Evolutionary conservation across 1,140 invertebrate species (phyloP).

Genomic region (Hylyphantes graminicola): DNA sequence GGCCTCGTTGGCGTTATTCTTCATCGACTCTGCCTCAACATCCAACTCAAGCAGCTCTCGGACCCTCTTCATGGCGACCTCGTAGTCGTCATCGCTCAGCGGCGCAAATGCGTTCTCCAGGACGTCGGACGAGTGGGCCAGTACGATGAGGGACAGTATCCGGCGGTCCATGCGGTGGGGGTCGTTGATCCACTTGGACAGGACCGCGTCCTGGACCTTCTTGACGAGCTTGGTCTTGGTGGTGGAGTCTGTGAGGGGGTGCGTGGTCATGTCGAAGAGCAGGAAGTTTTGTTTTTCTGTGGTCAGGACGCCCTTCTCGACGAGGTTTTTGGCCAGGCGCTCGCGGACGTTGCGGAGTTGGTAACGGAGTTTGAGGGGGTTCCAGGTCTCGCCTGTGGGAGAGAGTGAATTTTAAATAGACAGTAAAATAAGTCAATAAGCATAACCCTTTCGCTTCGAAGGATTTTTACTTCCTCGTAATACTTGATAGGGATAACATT

Average conservation of each 20-base stretch:
- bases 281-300: slow-evolving; percentile 99
- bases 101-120: slow-evolving; percentile 99
- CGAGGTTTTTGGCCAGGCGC: slow-evolving; percentile 98
- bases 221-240: slow-evolving; percentile 98
- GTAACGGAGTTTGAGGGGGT: slow-evolving; percentile 97
- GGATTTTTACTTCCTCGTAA: too few relatives aligned
- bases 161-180: slow-evolving; percentile 97
- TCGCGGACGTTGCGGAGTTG: slow-evolving; percentile 99
- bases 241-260: slow-evolving; percentile 95
- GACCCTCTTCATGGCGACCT: slow-evolving; percentile 96
- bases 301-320: slow-evolving; percentile 99
- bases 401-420: slow-evolving; percentile 28
- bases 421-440: background rate
- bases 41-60: slow-evolving; percentile 95
- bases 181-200: slow-evolving; percentile 97
- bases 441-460: background rate
- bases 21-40: slow-evolving; percentile 91
- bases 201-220: slow-evolving; percentile 97
- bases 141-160: slow-evolving; percentile 89
- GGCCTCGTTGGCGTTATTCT: slow-evolving; percentile 88
- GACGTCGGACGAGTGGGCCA: slow-evolving; percentile 98
- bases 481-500: too few relatives aligned
- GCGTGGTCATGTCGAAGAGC: slow-evolving; percentile 99
- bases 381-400: slow-evolving; percentile 97
- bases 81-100: slow-evolving; percentile 98